Evolutionary conservation across 1,140 invertebrate species (phyloP).

Genomic region (Dinothrombium tinctorium): DNA sequence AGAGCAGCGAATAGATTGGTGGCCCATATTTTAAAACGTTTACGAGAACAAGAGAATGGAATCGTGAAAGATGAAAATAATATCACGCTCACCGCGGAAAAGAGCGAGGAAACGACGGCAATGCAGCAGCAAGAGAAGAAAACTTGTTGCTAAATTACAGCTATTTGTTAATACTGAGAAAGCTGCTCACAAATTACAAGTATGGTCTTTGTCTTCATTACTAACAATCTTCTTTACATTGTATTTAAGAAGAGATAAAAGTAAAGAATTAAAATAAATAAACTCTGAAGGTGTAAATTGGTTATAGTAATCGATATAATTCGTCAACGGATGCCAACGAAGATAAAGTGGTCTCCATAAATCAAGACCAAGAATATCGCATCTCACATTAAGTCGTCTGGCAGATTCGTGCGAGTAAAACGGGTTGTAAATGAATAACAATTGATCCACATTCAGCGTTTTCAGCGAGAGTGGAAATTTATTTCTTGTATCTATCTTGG

Average conservation of each 20-base stretch:
- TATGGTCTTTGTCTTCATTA: too few relatives aligned
- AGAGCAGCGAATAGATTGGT: slow-evolving; percentile 76
- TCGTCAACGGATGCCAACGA: slow-evolving; percentile 4
- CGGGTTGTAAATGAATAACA: slow-evolving; percentile 4
- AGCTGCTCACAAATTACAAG: too few relatives aligned
- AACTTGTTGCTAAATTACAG: too few relatives aligned
- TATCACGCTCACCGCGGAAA: too few relatives aligned
- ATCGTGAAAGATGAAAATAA: too few relatives aligned
- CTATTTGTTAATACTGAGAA: too few relatives aligned
- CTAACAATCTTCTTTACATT: too few relatives aligned
- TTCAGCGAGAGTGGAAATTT: background rate
- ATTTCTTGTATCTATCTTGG: background rate
- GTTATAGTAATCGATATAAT: slow-evolving; percentile 2
- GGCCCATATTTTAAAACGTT: too few relatives aligned
- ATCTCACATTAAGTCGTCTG: background rate
- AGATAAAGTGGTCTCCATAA: slow-evolving; percentile 10
- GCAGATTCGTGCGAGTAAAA: slow-evolving; percentile 1
- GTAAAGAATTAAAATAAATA: slow-evolving; percentile 5
- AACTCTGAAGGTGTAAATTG: slow-evolving; percentile 1
- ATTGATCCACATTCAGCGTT: slow-evolving; percentile 1
- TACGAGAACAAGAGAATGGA: too few relatives aligned
- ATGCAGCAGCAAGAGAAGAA: too few relatives aligned
- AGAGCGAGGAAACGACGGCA: too few relatives aligned
- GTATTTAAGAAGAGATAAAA: too few relatives aligned
- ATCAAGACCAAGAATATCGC: slow-evolving; percentile 4